Evolutionary conservation across 53 echinoderm and acorn worm species (phyloP).

Genomic region (Holothuria leucospilota): DNA sequence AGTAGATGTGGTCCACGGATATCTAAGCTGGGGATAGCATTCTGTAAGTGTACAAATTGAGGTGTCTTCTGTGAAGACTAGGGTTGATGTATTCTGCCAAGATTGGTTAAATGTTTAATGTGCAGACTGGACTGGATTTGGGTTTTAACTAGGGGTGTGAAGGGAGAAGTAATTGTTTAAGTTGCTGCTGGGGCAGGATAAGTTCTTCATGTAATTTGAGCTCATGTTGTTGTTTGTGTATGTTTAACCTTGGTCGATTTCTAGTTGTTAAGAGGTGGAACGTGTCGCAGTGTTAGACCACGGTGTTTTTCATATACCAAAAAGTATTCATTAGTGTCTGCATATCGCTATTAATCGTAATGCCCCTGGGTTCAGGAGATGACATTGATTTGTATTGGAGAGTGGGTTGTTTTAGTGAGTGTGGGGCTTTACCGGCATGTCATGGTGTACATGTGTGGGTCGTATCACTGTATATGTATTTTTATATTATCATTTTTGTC

Average conservation of each 20-base stretch:
- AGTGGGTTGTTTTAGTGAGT: background rate
- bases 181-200: too few relatives aligned
- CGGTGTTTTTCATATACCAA: background rate
- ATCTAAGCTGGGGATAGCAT: slow-evolving; percentile 17
- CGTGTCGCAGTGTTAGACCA: background rate
- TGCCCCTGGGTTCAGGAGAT: background rate
- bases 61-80: slow-evolving; percentile 10
- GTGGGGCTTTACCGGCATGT: background rate
- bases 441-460: background rate
- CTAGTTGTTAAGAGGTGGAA: background rate
- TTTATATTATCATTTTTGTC: background rate
- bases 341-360: background rate
- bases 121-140: too few relatives aligned
- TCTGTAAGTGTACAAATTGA: slow-evolving; percentile 1
- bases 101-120: background rate
- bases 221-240: too few relatives aligned
- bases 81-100: background rate
- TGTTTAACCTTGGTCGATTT: too few relatives aligned
- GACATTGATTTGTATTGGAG: background rate
- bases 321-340: background rate
- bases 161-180: too few relatives aligned
- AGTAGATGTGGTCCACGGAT: slow-evolving; percentile 3
- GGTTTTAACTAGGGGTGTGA: too few relatives aligned
- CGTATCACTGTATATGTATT: background rate
- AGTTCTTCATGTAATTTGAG: too few relatives aligned